Evolutionary conservation across 2,113 vertebrate species (phyloP), one percentile per base, ranked within the genome.

Genomic region (Urocolius indicus): DNA sequence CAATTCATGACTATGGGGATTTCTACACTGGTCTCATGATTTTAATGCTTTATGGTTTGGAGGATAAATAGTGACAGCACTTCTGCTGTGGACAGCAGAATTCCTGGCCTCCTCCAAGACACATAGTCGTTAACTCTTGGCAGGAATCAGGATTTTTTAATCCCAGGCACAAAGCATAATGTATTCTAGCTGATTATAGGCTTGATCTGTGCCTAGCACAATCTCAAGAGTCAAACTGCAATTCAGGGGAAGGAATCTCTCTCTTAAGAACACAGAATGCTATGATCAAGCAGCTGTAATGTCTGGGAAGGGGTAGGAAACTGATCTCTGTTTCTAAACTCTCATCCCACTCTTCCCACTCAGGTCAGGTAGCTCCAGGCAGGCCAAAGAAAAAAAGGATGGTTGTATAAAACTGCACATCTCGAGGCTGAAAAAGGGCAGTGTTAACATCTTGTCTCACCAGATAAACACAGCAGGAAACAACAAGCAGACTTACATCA

Each of bases 401-500:
- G 30, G 68, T 3, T 69, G 59, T 58, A 77, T 20, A 54, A 69
- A 86, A 87, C 10, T 2, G 2, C 26, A 8, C 8, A 71, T 41
- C 30, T 83, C 22, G 9, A 87, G 36, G 26, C 45, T 86, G 59
- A 77, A 59, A 68, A 48, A 73, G 88, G 73, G 73, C 52, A 41
- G 66, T 26, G 34, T 5, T 77, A 55, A 87, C 57, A 89, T 26
- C 9, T 49, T 63, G 30, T 67, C 32, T 43, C 41, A 77, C 15
- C n/a, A 90, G 23, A 59, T 26, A 88, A 73, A 79, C 21, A 71
- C 4, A 72, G 29, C 13, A 69, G 48, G 84, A 87, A 84, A 45
- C 18, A 52, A 62, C 14, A 67, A 27, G 16, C 54, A 94, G 67
- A 96, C 98, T 99, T 97, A 99, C 99, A 89, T 99, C 99, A 68